Percentiles rank a stretch among this genome's conserved stretches.
Evolutionary conservation across 2,888 invertebrate genomes (phyloP).

Genomic region (Drosophila monieri): DNA sequence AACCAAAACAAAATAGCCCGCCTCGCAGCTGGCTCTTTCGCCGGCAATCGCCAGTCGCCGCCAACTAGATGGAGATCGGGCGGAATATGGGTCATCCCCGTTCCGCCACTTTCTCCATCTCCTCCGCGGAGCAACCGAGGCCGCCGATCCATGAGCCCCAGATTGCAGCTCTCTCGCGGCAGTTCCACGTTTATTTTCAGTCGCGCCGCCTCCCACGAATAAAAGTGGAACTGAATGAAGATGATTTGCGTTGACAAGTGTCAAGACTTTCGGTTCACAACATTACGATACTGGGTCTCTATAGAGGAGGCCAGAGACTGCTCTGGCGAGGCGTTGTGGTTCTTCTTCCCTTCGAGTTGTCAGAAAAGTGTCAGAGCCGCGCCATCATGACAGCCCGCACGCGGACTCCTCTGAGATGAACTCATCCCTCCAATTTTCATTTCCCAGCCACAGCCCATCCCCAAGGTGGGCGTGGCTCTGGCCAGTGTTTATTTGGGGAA

Average conservation of each 20-base stretch:
- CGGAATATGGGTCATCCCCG: too few species aligned
- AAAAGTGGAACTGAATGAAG: slow-evolving; percentile 21
- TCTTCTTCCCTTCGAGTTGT: slow-evolving; percentile 28
- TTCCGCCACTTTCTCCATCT: too few species aligned
- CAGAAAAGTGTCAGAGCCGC: slow-evolving; percentile 52
- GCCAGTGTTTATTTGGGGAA: background rate
- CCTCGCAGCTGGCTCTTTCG: background rate
- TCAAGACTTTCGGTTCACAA: slow-evolving; percentile 38
- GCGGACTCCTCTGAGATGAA: slow-evolving; percentile 54
- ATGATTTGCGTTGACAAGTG: slow-evolving; percentile 53
- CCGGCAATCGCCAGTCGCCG: too few species aligned
- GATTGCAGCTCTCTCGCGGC: too few species aligned
- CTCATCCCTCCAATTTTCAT: slow-evolving; percentile 40
- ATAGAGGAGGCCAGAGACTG: too few species aligned
- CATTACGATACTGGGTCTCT: slow-evolving; percentile 31
- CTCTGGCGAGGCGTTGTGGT: background rate
- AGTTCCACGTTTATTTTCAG: background rate
- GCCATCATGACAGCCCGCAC: slow-evolving; percentile 65
- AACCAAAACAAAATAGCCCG: slow-evolving; percentile 30
- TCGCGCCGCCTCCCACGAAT: background rate
- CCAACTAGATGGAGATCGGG: too few species aligned
- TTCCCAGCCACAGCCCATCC: background rate
- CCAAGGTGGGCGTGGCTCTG: too few species aligned
- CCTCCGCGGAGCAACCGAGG: too few species aligned
- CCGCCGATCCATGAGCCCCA: too few species aligned